A percentile compares a stretch with the other conserved stretches of the same genome.
Evolutionary conservation across 2,113 vertebrate genomes (phyloP).

Genomic region (Gambusia holbrooki): DNA sequence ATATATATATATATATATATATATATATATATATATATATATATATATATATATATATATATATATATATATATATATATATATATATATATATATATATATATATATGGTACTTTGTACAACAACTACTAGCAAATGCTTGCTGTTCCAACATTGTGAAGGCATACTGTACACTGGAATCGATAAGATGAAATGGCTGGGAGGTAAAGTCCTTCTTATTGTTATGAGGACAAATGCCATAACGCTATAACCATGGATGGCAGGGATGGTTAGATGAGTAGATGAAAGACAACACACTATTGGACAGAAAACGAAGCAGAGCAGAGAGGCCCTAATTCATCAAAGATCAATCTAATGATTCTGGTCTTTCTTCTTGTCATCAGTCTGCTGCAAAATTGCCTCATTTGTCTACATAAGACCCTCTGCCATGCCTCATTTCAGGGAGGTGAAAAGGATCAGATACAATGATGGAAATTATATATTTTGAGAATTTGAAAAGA

Average conservation of each 20-base stretch:
- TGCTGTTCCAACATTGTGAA: neutral
- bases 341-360: constrained; percentile 40
- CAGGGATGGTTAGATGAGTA: constrained; percentile 12
- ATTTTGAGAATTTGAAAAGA: neutral
- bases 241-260: constrained; percentile 22
- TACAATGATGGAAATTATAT: neutral
- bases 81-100: neutral
- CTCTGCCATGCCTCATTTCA: constrained; percentile 26
- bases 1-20: neutral
- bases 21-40: neutral
- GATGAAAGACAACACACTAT: constrained; percentile 14
- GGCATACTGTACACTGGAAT: constrained; percentile 15
- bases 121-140: neutral
- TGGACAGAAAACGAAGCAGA: constrained; percentile 19
- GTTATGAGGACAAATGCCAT: constrained; percentile 13
- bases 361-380: constrained; percentile 25
- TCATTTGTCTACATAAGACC: constrained; percentile 19
- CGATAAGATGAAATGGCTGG: constrained; percentile 27
- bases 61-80: neutral
- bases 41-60: too few relatives aligned
- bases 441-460: constrained; percentile 14
- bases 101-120: neutral
- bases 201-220: constrained; percentile 17
- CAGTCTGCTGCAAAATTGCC: constrained; percentile 37
- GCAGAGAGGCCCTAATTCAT: constrained; percentile 26